phyloP scores from a whole-genome alignment of 1,140 invertebrate genomes.

The Lanistes nyassanus region DNA sequence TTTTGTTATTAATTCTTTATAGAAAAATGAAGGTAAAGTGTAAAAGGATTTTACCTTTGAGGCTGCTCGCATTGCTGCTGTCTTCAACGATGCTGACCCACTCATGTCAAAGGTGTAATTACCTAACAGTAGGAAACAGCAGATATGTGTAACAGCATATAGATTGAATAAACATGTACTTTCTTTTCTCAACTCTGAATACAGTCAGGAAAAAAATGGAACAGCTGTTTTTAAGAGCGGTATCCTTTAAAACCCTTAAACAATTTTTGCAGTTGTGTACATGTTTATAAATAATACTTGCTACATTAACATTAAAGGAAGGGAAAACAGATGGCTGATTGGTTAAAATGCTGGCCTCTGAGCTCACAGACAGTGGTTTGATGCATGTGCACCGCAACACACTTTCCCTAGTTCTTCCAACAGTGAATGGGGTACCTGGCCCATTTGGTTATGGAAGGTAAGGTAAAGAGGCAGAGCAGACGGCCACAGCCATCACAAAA shows the following conservation, averaged over 20 bases:
- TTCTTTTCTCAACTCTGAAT: background rate
- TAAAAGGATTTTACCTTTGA: conserved; percentile 19
- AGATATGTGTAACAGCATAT: no score
- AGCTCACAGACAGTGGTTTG: conserved; percentile 18
- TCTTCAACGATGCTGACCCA: conserved; percentile 15
- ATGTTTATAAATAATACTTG: background rate
- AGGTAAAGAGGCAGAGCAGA: background rate
- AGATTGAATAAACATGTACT: background rate
- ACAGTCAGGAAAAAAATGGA: no score
- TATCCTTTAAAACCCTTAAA: background rate
- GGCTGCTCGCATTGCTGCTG: conserved; percentile 13
- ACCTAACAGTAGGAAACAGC: background rate
- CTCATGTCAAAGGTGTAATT: conserved; percentile 19
- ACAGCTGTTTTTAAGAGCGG: no score
- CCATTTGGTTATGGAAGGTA: background rate
- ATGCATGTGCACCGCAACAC: no score
- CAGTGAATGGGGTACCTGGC: background rate
- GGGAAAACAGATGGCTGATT: background rate
- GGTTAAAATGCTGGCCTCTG: conserved; percentile 17
- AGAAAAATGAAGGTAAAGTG: no score
- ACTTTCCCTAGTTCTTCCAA: background rate
- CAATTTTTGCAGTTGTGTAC: background rate
- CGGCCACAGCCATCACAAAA: no score
- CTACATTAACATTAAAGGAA: background rate
- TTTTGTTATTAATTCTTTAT: no score